phyloP scores from a whole-genome alignment of 2,113 vertebrate species.

The Psammodynastes pulverulentus region DNA sequence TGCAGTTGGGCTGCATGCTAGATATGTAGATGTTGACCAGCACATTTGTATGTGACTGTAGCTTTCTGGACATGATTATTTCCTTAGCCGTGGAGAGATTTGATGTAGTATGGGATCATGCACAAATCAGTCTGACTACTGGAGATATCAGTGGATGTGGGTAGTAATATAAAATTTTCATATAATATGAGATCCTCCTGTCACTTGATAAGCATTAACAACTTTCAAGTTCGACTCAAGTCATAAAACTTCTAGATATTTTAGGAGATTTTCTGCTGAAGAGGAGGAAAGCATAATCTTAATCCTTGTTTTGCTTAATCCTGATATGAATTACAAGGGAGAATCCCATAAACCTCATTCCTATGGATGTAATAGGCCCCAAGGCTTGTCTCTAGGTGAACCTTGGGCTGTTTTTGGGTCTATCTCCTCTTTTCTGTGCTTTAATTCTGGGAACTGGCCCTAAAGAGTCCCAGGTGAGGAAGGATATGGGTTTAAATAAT shows the following conservation, averaged over 20 bases:
- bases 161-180: not conserved
- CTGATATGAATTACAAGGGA: not conserved
- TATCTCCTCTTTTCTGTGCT: not conserved
- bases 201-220: not conserved
- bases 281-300: not conserved
- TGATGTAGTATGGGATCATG: not conserved
- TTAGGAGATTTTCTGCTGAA: not conserved
- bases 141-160: not conserved
- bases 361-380: not conserved
- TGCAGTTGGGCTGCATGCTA: not conserved
- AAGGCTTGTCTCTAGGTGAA: not conserved
- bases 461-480: not conserved
- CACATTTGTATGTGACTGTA: not conserved
- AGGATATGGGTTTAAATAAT: not conserved
- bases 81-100: not conserved
- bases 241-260: not conserved
- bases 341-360: not conserved
- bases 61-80: not conserved
- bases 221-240: not conserved
- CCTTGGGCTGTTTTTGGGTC: not conserved
- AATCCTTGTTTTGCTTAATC: not conserved
- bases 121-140: not conserved
- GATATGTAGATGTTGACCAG: not conserved
- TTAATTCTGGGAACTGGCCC: not conserved
- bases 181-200: not conserved